phyloP scores from a whole-genome alignment of 2,797 vertebrate species.

The Gymnothorax javanicus region DNA sequence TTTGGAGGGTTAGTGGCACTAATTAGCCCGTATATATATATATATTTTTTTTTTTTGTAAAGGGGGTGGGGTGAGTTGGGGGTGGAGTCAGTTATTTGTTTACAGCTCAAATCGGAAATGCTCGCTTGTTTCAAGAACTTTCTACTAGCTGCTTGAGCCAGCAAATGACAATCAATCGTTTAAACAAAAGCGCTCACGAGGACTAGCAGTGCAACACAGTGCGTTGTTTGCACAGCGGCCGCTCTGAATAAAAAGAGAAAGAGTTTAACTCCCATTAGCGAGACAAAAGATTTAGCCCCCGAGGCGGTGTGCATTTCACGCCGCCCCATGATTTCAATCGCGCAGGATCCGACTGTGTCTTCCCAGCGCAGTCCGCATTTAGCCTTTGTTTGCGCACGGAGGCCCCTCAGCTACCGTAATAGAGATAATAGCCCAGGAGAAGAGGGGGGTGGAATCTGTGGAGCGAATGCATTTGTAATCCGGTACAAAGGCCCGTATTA shows the following conservation, averaged over 20 bases:
- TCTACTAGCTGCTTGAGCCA: conserved; percentile 56
- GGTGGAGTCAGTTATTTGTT: conserved; percentile 37
- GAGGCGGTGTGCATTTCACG: conserved; percentile 38
- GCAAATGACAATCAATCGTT: conserved; percentile 51
- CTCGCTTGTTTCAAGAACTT: conserved; percentile 51
- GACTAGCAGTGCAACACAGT: conserved; percentile 31
- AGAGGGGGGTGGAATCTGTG: conserved; percentile 42
- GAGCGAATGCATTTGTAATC: conserved; percentile 49
- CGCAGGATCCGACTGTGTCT: conserved; percentile 45
- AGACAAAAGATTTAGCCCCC: conserved; percentile 56
- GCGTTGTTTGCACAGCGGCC: conserved; percentile 46
- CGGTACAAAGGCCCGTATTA: conserved; percentile 42
- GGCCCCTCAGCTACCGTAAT: conserved; percentile 41
- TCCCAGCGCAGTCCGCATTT: conserved; percentile 48
- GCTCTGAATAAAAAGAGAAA: conserved; percentile 35
- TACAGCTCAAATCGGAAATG: conserved; percentile 35
- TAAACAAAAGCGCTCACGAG: conserved; percentile 58
- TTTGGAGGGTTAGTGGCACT: background rate
- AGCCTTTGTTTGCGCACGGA: conserved; percentile 46
- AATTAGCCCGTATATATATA: conserved; percentile 27
- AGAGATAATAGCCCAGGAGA: conserved; percentile 48
- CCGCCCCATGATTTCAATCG: conserved; percentile 36
- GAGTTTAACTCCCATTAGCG: conserved; percentile 64
- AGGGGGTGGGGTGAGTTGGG: conserved; percentile 1
- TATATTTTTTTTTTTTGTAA: background rate